Evolutionary conservation across 2,797 vertebrate genomes (phyloP), one percentile per base, ranked within the genome.

Genomic region (Phoebastria nigripes): DNA sequence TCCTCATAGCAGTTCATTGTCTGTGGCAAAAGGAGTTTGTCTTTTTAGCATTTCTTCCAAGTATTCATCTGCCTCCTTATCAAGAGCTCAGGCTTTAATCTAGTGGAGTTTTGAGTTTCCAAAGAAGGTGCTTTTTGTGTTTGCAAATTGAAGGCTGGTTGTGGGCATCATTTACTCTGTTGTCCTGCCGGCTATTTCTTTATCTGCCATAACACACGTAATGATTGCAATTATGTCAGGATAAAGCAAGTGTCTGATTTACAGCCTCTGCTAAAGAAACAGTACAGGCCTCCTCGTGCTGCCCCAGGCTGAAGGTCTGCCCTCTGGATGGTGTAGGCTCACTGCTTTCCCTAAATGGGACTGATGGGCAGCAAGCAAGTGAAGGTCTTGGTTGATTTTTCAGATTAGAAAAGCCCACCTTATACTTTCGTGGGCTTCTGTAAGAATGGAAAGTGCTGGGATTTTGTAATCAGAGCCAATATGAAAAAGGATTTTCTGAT

Each of bases 1-100:
- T 69, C 69, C 33, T 87, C 41, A 17, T 56, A 88, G 69, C 41
- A 6, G 41, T 74, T 92, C 52, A 58, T 78, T 70, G 78, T 94
- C 92, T 87, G 82, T 4, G 1, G 74, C 41, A 78, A 85, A 74
- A 91, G 69, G 67, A 92, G 82, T 95, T 95, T 87, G 66, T 85
- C 78, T 87, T 72, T 90, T 92, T 71, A 93, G 59, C 82, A 29
- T 93, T 96, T 97, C 42, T 93, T 82, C 67, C 39, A 83, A 78
- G 56, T 66, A 47, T 78, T 61, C 35, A 56, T 65, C 82, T 91
- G 87, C 74, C 28, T 94, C n/a, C 71, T 94, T 90, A 92, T 88
- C 2, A 0, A 78, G 79, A 91, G 17, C 39, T 78, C 7, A 3
- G 54, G 29, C 54, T 91, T 86, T 93, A 56, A 85, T 58, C 26